Evolutionary conservation across 2,888 invertebrate genomes (phyloP).

Genomic region (Spilosoma lubricipeda): DNA sequence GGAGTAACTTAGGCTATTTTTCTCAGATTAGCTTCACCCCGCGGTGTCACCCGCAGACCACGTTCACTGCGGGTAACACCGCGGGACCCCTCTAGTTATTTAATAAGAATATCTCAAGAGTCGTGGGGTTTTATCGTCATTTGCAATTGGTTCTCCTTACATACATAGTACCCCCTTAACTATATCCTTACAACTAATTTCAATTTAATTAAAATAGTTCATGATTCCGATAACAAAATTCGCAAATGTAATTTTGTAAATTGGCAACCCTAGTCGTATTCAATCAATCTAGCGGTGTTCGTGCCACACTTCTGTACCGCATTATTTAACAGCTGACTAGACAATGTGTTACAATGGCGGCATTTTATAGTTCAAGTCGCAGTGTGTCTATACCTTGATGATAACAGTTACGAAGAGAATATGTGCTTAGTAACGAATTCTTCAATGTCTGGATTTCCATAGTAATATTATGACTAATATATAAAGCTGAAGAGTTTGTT

Average conservation of each 20-base stretch:
- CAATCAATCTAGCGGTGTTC: conserved; percentile 58
- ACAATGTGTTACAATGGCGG: conserved; percentile 21
- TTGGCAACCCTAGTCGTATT: conserved; percentile 25
- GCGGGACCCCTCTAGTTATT: too few species aligned
- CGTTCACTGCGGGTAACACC: too few species aligned
- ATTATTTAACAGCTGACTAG: conserved; percentile 43
- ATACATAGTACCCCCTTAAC: too few species aligned
- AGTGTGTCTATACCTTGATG: conserved; percentile 6
- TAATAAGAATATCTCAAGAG: too few species aligned
- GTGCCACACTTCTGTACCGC: conserved; percentile 30
- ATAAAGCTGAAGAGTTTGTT: too few species aligned
- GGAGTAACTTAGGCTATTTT: too few species aligned
- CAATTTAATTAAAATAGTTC: background rate
- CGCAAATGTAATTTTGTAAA: background rate
- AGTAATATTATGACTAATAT: too few species aligned
- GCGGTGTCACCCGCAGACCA: too few species aligned
- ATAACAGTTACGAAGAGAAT: background rate
- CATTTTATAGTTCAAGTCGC: background rate
- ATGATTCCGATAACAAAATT: background rate
- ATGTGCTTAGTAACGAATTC: background rate
- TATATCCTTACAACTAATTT: too few species aligned
- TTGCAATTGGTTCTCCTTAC: too few species aligned
- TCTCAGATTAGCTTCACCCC: too few species aligned
- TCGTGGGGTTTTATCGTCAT: too few species aligned
- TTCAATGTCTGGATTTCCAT: background rate